A percentile compares a stretch with the other conserved stretches of the same genome.
Evolutionary conservation across 2,797 vertebrate species (phyloP).

Genomic region (Lemur catta): DNA sequence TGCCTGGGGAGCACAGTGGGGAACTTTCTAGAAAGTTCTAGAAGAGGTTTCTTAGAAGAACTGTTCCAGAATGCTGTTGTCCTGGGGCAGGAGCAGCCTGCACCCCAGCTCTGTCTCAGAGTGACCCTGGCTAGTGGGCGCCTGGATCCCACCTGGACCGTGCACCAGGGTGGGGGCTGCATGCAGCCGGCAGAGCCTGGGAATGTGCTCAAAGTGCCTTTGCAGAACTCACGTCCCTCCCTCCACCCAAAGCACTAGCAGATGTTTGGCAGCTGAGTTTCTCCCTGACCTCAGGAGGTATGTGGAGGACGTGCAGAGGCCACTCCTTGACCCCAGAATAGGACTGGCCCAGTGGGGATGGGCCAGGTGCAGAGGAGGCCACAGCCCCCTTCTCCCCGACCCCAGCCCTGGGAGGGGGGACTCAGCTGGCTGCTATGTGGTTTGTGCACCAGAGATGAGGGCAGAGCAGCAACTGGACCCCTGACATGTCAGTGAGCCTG

Average conservation of each 20-base stretch:
- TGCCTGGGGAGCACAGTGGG: background rate
- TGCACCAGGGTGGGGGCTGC: too few species aligned
- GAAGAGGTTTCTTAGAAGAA: slow-evolving; percentile 19
- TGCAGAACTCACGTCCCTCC: background rate
- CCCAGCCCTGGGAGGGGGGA: background rate
- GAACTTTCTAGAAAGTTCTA: slow-evolving; percentile 32
- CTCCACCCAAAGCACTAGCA: background rate
- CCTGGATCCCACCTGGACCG: background rate
- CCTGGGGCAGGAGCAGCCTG: background rate
- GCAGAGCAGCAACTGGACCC: background rate
- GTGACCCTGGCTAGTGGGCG: background rate
- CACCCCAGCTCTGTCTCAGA: background rate
- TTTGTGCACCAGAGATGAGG: background rate
- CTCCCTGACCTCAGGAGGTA: background rate
- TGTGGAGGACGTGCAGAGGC: background rate
- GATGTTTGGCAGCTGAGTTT: slow-evolving; percentile 28
- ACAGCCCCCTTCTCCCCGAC: background rate
- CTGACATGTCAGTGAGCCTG: background rate
- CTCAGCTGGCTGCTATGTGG: background rate
- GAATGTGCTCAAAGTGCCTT: background rate
- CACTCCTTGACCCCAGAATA: background rate
- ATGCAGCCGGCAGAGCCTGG: background rate
- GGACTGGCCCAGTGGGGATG: background rate
- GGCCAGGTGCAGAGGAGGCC: background rate
- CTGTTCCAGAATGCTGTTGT: background rate